Percentiles rank a stretch among this genome's conserved stretches.
Conservation (phyloP, 2,888 invertebrate genomes). For the Vesta saturnalis region DNA sequence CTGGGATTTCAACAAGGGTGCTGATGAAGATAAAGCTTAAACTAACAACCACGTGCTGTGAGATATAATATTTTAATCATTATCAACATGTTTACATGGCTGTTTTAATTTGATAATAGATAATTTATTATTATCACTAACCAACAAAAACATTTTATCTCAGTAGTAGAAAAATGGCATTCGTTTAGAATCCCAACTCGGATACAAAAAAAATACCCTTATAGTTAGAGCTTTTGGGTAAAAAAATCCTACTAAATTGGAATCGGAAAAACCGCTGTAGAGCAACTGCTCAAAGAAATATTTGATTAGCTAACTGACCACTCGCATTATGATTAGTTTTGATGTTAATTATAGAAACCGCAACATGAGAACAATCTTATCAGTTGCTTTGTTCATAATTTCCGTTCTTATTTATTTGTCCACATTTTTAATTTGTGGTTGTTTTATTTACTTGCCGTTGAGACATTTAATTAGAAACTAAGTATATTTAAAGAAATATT, state of each 20-base stretch:
- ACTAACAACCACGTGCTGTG: not conserved
- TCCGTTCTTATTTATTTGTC: conserved; percentile 26
- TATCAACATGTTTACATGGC: conserved; percentile 27
- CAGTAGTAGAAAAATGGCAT: too few species aligned
- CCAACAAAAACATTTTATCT: not conserved
- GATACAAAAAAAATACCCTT: conserved; percentile 6
- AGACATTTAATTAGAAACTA: too few species aligned
- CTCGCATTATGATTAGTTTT: conserved; percentile 17
- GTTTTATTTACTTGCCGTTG: conserved; percentile 1
- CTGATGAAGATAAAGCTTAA: not conserved
- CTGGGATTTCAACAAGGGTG: not conserved
- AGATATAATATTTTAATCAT: conserved; percentile 7
- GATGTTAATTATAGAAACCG: conserved; percentile 31
- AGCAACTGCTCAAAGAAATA: too few species aligned
- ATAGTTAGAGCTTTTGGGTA: not conserved
- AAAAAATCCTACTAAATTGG: not conserved
- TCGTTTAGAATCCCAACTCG: too few species aligned
- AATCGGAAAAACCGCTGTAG: too few species aligned
- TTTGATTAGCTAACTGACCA: conserved; percentile 9
- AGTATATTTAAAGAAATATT: too few species aligned
- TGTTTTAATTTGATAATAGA: conserved; percentile 25
- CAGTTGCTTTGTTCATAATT: conserved; percentile 22
- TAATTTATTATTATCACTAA: conserved; percentile 15
- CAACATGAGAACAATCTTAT: conserved; percentile 25
- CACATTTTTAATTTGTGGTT: conserved; percentile 14